phyloP scores from a whole-genome alignment of 2,888 invertebrate species.

The Calliopum simillimum region DNA sequence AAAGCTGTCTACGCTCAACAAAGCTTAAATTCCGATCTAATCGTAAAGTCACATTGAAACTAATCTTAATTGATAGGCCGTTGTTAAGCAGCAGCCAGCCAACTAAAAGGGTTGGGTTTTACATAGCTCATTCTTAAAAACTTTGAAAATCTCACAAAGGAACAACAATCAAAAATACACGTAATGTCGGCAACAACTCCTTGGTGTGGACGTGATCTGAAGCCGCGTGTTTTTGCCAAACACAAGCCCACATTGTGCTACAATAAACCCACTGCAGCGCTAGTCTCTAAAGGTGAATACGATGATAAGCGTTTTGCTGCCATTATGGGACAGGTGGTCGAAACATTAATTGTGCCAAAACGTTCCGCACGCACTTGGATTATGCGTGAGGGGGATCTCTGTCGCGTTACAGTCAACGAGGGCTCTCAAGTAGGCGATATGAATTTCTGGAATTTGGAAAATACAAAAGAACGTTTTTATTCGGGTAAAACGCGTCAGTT shows the following conservation, averaged over 20 bases:
- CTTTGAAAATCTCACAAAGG: background rate
- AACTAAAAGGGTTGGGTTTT: too few species aligned
- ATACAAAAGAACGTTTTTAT: slow-evolving; percentile 67
- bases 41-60: too few species aligned
- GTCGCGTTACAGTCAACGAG: slow-evolving; percentile 66
- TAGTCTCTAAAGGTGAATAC: slow-evolving; percentile 58
- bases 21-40: too few species aligned
- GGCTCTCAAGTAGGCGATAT: slow-evolving; percentile 69
- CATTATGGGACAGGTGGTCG: slow-evolving; percentile 57
- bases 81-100: too few species aligned
- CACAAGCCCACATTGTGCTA: slow-evolving; percentile 64
- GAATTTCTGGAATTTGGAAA: slow-evolving; percentile 68
- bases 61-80: too few species aligned
- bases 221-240: slow-evolving; percentile 56
- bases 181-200: slow-evolving; percentile 43
- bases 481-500: slow-evolving; percentile 69
- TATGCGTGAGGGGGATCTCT: slow-evolving; percentile 66
- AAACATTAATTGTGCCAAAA: slow-evolving; percentile 63
- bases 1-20: too few species aligned
- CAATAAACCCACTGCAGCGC: slow-evolving; percentile 61
- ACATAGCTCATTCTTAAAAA: background rate
- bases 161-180: background rate
- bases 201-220: slow-evolving; percentile 62
- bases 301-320: slow-evolving; percentile 62
- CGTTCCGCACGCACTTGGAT: slow-evolving; percentile 67